Conservation (phyloP, 2,113 vertebrate genomes). For the Oryzias javanicus region DNA sequence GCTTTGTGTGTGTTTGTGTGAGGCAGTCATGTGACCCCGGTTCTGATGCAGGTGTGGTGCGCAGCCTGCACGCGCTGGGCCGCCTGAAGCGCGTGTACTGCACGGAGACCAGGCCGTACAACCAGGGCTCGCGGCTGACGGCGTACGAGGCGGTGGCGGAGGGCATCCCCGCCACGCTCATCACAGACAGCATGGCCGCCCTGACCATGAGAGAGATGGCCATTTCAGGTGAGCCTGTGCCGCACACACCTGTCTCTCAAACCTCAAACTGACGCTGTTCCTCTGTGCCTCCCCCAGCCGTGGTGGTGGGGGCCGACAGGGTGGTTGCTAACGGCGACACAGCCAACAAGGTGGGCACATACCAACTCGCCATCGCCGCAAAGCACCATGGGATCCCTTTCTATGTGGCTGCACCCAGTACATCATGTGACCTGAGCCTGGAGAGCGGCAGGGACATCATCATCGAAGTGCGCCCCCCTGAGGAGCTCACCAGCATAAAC, state of each 20-base stretch:
- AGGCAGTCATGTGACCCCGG: not conserved
- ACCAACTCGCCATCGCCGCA: conserved; percentile 86
- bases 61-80: conserved; percentile 81
- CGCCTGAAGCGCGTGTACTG: conserved; percentile 84
- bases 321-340: conserved; percentile 89
- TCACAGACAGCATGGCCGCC: conserved; percentile 86
- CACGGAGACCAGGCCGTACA: conserved; percentile 90
- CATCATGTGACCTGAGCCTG: conserved; percentile 84
- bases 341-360: conserved; percentile 91
- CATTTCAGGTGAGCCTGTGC: conserved; percentile 78
- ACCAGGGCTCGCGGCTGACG: conserved; percentile 87
- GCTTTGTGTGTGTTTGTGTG: not conserved
- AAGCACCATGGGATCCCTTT: conserved; percentile 86
- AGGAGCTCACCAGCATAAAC: conserved; percentile 85
- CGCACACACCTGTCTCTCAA: too few relatives aligned
- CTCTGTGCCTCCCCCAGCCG: conserved; percentile 67
- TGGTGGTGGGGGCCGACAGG: conserved; percentile 87
- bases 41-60: conserved; percentile 79
- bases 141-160: conserved; percentile 87
- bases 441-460: conserved; percentile 80
- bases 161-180: conserved; percentile 84
- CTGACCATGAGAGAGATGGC: conserved; percentile 82
- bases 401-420: conserved; percentile 89
- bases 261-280: not conserved
- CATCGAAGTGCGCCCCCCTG: conserved; percentile 84